Evolutionary conservation across 2,113 vertebrate species (phyloP).

Genomic region (Phaethornis superciliosus): DNA sequence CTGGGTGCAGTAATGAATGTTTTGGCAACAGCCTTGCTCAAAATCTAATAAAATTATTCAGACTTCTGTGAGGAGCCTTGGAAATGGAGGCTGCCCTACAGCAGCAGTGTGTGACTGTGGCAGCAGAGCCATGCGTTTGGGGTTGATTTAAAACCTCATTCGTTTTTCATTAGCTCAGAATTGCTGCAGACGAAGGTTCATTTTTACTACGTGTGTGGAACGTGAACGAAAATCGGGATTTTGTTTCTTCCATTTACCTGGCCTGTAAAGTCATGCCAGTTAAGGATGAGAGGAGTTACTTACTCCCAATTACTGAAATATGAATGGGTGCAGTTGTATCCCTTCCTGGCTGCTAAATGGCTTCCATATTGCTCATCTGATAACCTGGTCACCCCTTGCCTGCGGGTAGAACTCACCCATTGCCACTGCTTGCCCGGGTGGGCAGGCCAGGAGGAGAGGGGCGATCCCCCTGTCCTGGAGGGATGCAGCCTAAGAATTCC

Average conservation of each 20-base stretch:
- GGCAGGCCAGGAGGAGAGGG: too few relatives aligned
- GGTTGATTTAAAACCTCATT: constrained; percentile 72
- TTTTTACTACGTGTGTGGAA: constrained; percentile 46
- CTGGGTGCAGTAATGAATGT: background rate
- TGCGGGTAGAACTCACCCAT: fast-evolving
- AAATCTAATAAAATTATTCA: constrained; percentile 50
- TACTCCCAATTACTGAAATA: constrained; percentile 37
- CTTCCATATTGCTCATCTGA: background rate
- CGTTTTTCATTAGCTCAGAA: constrained; percentile 70
- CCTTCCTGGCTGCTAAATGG: background rate
- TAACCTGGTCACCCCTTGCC: background rate
- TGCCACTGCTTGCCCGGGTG: background rate
- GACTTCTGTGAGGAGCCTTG: constrained; percentile 40
- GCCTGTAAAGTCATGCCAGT: background rate
- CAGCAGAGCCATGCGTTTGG: constrained; percentile 17
- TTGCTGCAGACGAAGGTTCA: constrained; percentile 63
- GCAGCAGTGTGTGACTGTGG: background rate
- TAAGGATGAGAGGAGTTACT: constrained; percentile 32
- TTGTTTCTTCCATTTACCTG: constrained; percentile 26
- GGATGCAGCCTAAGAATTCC: too few relatives aligned
- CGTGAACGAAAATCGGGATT: constrained; percentile 14
- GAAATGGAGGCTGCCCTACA: constrained; percentile 50
- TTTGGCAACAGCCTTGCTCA: constrained; percentile 52
- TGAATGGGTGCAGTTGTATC: background rate
- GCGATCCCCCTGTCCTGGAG: too few relatives aligned